Percentiles rank a stretch among this genome's conserved stretches.
These are phyloP conservation scores for Lagenorhynchus albirostris DNA, from an alignment of 2,113 vertebrate genomes.

Conservation along the genomic window DNA sequence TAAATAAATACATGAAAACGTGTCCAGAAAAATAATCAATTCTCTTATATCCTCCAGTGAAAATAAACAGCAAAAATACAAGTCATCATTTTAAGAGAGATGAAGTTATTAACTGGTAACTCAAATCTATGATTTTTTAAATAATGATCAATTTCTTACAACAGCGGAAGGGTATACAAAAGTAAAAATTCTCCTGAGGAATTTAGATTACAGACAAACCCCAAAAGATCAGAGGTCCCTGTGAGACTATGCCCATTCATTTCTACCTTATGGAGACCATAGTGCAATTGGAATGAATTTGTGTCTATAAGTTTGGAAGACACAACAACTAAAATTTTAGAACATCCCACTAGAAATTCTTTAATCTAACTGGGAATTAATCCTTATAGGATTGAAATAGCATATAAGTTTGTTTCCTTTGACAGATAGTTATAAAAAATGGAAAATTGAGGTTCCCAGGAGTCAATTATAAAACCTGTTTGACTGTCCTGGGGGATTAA, in stretches of 20 bases:
- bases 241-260: not conserved
- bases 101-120: not conserved
- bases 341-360: not conserved
- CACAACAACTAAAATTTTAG: not conserved
- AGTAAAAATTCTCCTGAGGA: not conserved
- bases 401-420: not conserved
- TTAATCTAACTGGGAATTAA: not conserved
- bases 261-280: not conserved
- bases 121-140: slow-evolving; percentile 13
- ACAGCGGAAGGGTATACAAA: not conserved
- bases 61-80: slow-evolving; percentile 45
- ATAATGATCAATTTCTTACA: slow-evolving; percentile 25
- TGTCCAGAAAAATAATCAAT: slow-evolving; percentile 29
- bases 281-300: not conserved
- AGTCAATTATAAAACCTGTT: not conserved
- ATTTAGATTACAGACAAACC: not conserved
- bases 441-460: not conserved
- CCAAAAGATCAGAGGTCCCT: not conserved
- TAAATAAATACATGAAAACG: slow-evolving; percentile 42
- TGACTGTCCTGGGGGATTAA: not conserved
- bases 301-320: not conserved
- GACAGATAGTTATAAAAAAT: not conserved
- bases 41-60: slow-evolving; percentile 34
- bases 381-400: not conserved
- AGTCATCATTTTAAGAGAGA: slow-evolving; percentile 22